Evolutionary conservation across 2,888 invertebrate species (phyloP), one percentile per base, ranked within the genome.

Genomic region (Caenorhabditis auriculariae): DNA sequence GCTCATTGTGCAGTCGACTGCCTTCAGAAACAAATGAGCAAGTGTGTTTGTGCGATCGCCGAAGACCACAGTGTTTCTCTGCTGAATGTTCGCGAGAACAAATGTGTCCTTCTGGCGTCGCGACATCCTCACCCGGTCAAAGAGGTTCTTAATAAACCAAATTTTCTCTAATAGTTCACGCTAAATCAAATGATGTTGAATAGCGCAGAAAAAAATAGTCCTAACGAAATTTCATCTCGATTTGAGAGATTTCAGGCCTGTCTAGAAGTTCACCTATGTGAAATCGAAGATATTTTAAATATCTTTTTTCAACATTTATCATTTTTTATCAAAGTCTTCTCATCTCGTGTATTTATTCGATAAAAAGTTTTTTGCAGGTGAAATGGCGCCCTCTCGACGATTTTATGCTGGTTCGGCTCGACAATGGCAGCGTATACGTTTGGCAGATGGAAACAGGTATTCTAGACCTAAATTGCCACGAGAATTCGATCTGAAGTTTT

Each of bases 381-480:
- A 60, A 65, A 51, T 85, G 84, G 84, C 81, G 85, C 50, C 85
- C 96, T 0, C 86, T 93, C 2, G 96, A 98, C 81, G 98, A 99
- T 83, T 98, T 95, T 82, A 90, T 98, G 87, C 90, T 95, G 69
- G 92, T 96, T 19, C 93, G 92, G 0, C 94, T 94, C 83, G 91
- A 92, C 6, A 96, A 99, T 83, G 94, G 95, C 2, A 92, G 94
- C 0, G 94, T 96, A 1, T 95, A 94, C 83, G 93, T 98, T 0
- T 98, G 98, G 98, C 96, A 98, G 86, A 96, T 98, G 94, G 98
- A 98, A 85, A 98, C 96, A 2, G 87, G 87, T 85, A 66, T 9
- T 28, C 44, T 41, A 5, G 26, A 28, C n/a, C n/a, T n/a, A n/a
- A n/a, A n/a, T n/a, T n/a, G n/a, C n/a, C n/a, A n/a, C n/a, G n/a